Conservation (phyloP, 2,113 vertebrate genomes). For the Suricata suricatta region DNA sequence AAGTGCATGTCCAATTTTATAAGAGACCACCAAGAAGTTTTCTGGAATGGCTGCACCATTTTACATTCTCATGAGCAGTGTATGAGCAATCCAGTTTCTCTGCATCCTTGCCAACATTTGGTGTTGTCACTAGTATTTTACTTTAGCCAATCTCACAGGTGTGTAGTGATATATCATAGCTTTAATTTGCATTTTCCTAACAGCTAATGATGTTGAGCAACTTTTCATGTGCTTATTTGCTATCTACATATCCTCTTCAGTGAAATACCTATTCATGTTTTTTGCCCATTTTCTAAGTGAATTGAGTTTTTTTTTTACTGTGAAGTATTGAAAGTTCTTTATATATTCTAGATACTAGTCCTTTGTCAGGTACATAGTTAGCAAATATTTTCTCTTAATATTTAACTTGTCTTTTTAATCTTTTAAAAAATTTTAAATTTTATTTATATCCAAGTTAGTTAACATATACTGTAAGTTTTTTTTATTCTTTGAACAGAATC, state of each 20-base stretch:
- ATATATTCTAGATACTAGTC: not conserved
- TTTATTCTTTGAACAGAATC: not conserved
- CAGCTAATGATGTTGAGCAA: not conserved
- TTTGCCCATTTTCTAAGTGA: not conserved
- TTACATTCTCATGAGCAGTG: not conserved
- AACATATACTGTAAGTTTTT: too few species aligned
- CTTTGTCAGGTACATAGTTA: not conserved
- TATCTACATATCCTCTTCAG: not conserved
- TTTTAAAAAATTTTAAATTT: not conserved
- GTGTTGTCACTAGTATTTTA: not conserved
- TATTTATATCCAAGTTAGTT: too few species aligned
- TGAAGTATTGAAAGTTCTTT: not conserved
- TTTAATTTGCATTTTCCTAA: slow-evolving; percentile 38
- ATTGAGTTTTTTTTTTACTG: not conserved
- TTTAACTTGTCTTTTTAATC: not conserved
- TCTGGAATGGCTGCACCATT: not conserved
- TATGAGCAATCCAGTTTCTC: not conserved
- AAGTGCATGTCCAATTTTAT: not conserved
- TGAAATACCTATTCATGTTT: not conserved
- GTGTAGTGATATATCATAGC: not conserved
- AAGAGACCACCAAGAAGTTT: not conserved
- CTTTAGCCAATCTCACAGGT: not conserved
- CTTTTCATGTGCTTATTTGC: not conserved
- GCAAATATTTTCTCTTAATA: not conserved
- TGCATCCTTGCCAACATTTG: not conserved